Evolutionary conservation across 2,888 invertebrate species (phyloP).

Genomic region (Rotaria macrura): DNA sequence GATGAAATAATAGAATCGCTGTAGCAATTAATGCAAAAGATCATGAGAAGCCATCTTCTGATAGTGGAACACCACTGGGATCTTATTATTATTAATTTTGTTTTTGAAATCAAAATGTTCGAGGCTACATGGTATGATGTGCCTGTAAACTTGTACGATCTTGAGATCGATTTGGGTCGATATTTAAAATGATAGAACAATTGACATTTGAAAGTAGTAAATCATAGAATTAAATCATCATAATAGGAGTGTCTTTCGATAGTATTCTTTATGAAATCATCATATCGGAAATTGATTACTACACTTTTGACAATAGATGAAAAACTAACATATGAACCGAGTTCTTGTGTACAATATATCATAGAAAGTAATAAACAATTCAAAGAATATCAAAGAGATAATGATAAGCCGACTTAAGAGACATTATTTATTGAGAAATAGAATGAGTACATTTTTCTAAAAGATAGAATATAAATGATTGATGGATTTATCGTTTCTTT

Average conservation of each 20-base stretch:
- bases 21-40: neutral
- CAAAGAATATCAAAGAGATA: neutral
- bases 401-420: neutral
- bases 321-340: neutral
- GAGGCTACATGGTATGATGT: neutral
- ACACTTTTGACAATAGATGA: neutral
- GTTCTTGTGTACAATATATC: neutral
- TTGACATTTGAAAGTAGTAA: neutral
- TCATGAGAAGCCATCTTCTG: slow-evolving; percentile 18
- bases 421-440: neutral
- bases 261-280: neutral
- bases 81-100: neutral
- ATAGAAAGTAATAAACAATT: neutral
- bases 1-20: neutral
- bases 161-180: neutral
- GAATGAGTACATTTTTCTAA: neutral
- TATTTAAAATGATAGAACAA: neutral
- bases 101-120: neutral
- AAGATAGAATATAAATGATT: neutral
- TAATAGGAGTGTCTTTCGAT: slow-evolving; percentile 6
- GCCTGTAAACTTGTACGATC: neutral
- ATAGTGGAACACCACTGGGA: slow-evolving; percentile 10
- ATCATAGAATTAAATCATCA: slow-evolving; percentile 20
- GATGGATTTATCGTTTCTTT: neutral
- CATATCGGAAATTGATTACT: neutral